phyloP scores from a whole-genome alignment of 2,113 vertebrate species.

The Dromaius novaehollandiae region DNA sequence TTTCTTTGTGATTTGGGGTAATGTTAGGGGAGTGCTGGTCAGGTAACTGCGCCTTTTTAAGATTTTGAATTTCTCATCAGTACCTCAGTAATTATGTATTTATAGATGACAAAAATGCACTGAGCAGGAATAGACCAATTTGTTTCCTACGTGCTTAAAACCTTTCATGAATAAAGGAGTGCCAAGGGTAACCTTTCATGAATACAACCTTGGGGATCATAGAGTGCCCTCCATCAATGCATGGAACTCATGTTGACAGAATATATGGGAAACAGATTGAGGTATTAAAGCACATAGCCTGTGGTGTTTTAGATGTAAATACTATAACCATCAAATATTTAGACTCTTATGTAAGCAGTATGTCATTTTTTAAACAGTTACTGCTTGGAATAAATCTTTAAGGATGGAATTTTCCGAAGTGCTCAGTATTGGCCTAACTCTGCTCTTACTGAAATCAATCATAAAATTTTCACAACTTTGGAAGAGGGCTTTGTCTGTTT shows the following conservation, averaged over 20 bases:
- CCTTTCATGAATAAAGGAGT: conserved; percentile 50
- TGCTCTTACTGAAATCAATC: conserved; percentile 61
- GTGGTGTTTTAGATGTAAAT: conserved; percentile 70
- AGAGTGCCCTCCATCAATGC: conserved; percentile 56
- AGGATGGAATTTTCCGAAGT: conserved; percentile 57
- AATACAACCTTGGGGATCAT: conserved; percentile 61
- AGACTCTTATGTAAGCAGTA: conserved; percentile 64
- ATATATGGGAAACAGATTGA: conserved; percentile 68
- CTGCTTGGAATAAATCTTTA: conserved; percentile 70
- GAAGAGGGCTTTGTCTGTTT: conserved; percentile 44
- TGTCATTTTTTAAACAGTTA: conserved; percentile 67
- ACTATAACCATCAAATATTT: conserved; percentile 70
- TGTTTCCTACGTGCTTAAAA: conserved; percentile 30
- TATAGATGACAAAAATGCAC: conserved; percentile 5
- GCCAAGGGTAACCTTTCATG: conserved; percentile 57
- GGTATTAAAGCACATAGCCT: conserved; percentile 63
- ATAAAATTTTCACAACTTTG: conserved; percentile 64
- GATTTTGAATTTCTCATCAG: conserved; percentile 9
- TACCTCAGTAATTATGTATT: conserved; percentile 46
- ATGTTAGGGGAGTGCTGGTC: background rate
- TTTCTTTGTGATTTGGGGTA: background rate
- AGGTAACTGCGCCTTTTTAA: background rate
- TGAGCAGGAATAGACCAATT: background rate
- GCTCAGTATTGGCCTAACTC: conserved; percentile 51
- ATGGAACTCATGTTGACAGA: conserved; percentile 63